phyloP scores from a whole-genome alignment of 2,113 vertebrate species.

The Pomatostomus ruficeps region DNA sequence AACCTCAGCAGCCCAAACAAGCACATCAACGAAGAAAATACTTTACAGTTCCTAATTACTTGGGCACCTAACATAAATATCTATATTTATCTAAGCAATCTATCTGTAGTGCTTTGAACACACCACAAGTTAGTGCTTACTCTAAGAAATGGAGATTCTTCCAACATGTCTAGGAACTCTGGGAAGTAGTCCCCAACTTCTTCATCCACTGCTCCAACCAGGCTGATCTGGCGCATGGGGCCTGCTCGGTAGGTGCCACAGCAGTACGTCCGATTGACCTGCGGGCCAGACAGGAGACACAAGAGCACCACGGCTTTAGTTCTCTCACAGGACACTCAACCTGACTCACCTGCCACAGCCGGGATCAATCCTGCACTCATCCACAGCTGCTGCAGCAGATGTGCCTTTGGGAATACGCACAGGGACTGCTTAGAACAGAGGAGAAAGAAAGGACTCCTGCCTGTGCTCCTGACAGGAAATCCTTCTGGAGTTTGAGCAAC shows the following conservation, averaged over 20 bases:
- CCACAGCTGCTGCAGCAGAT: background rate
- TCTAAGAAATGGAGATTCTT: slow-evolving; percentile 97
- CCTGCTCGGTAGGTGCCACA: slow-evolving; percentile 95
- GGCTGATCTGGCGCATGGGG: slow-evolving; percentile 96
- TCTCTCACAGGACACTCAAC: background rate
- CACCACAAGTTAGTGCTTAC: slow-evolving; percentile 63
- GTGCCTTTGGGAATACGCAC: background rate
- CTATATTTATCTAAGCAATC: too few relatives aligned
- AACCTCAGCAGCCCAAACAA: background rate
- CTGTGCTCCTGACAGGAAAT: background rate
- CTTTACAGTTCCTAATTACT: background rate
- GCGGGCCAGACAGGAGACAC: background rate
- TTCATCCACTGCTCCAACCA: slow-evolving; percentile 96
- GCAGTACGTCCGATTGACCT: slow-evolving; percentile 95
- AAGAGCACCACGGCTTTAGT: background rate
- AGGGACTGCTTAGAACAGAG: background rate
- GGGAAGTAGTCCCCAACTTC: slow-evolving; percentile 97
- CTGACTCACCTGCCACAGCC: background rate
- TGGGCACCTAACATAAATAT: background rate
- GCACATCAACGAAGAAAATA: background rate
- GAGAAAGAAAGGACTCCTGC: background rate
- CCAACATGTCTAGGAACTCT: slow-evolving; percentile 97
- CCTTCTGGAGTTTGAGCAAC: background rate
- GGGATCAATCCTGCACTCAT: background rate
- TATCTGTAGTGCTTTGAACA: background rate